These are phyloP conservation scores for Leptopilina clavipes DNA, from an alignment of 1,140 invertebrate species.

Conservation along the genomic window DNA sequence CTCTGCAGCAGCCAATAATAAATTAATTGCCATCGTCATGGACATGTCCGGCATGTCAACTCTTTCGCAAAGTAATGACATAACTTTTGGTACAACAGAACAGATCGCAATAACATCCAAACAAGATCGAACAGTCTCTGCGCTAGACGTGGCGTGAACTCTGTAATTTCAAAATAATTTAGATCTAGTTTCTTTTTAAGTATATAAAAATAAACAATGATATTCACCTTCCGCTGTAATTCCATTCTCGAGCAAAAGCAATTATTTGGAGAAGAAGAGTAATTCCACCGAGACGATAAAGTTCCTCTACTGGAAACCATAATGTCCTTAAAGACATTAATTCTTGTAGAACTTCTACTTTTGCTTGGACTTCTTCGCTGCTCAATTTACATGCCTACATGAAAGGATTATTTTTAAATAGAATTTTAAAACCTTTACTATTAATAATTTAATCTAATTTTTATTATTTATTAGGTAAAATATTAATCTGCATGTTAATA, in stretches of 20 bases:
- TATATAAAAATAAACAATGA: slow-evolving; percentile 36
- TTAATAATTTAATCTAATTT: too few species aligned
- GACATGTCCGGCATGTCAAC: slow-evolving; percentile 85
- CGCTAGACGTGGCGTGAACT: slow-evolving; percentile 75
- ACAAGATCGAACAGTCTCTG: slow-evolving; percentile 92
- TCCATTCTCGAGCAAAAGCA: slow-evolving; percentile 93
- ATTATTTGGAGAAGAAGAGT: slow-evolving; percentile 89
- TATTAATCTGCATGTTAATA: too few species aligned
- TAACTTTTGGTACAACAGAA: slow-evolving; percentile 91
- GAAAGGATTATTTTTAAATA: slow-evolving; percentile 9
- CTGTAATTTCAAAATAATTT: slow-evolving; percentile 46
- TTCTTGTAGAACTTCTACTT: slow-evolving; percentile 88
- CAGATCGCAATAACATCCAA: slow-evolving; percentile 93
- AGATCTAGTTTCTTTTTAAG: slow-evolving; percentile 34
- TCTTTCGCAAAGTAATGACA: slow-evolving; percentile 86
- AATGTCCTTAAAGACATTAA: slow-evolving; percentile 83
- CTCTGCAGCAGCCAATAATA: slow-evolving; percentile 89
- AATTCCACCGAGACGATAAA: slow-evolving; percentile 89
- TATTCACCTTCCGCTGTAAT: slow-evolving; percentile 86
- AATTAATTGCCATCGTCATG: slow-evolving; percentile 83
- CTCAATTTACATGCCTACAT: slow-evolving; percentile 81
- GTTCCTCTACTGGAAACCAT: slow-evolving; percentile 91
- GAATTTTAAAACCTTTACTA: too few species aligned
- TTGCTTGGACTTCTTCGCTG: slow-evolving; percentile 87
- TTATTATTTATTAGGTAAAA: neutral